Base-by-base conservation (phyloP, 2,113 vertebrate species). In the Tachycineta bicolor region DNA sequence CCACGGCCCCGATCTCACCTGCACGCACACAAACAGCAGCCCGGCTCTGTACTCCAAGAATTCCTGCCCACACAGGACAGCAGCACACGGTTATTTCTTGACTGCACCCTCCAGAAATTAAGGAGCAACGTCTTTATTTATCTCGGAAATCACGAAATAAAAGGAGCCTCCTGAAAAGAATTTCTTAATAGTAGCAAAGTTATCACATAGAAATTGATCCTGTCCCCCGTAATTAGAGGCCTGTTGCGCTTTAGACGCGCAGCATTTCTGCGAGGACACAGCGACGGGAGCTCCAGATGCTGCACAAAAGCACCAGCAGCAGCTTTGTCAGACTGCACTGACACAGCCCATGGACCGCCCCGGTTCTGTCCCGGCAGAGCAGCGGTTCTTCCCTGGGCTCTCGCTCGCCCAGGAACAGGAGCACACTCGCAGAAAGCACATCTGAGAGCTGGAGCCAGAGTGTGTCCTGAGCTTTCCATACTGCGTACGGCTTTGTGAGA, bases 121-220 rank as follows among this genome's bases (percentile, higher is more conserved):
- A 65, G 26, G 28, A 53, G 9, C 53, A 46, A 59, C 6, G 73
- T 69, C 19, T 69, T 41, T 33, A 13, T 19, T 56, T 25, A 18
- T 46, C 53, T 58, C 1, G 1, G 12, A 5, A 16, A 79, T 37
- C 9, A 21, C 0, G 1, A 28, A n/a, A 73, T 39, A 74, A 80
- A 80, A 90, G 23, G 22, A 89, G 22, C 23, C 0, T 15, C 11
- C 26, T 9, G 13, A 83, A 59, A 46, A 53, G 5, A 75, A 71
- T 41, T 59, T 52, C 34, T 76, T 23, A 47, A 12, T 7, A 65
- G 55, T 13, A 62, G 52, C 16, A 6, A 83, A 94, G 24, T 41
- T n/a, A 59, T 28, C 5, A 52, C 16, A 23, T 0, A n/a, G 24
- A 43, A 49, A 39, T 5, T 3, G 71, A 50, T 58, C 11, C 11